A percentile compares a stretch with the other conserved stretches of the same genome.
These are phyloP conservation scores for Aplochiton taeniatus DNA, from an alignment of 2,797 vertebrate genomes.

Conservation along the genomic window DNA sequence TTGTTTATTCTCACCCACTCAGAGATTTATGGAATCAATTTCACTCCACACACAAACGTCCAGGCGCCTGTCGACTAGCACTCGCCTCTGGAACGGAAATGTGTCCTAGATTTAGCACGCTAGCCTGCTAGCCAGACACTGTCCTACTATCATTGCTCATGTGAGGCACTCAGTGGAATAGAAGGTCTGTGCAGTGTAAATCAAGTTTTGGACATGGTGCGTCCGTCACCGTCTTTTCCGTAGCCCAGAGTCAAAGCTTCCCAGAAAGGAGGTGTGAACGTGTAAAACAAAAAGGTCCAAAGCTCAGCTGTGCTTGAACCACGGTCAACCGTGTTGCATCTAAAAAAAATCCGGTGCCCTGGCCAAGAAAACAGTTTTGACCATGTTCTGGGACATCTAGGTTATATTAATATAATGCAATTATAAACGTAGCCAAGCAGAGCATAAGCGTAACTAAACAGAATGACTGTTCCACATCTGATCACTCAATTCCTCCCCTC, in stretches of 20 bases:
- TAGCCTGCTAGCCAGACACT: constrained; percentile 15
- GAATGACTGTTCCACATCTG: constrained; percentile 35
- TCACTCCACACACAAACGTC: constrained; percentile 30
- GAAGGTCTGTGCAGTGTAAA: constrained; percentile 16
- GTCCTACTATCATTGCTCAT: constrained; percentile 13
- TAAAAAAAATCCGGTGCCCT: no score
- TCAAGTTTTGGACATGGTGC: constrained; percentile 10
- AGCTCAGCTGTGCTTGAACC: no score
- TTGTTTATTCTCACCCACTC: constrained; percentile 43
- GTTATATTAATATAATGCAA: no score
- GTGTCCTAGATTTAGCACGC: constrained; percentile 36
- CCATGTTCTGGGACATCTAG: no score
- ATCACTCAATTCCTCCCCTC: constrained; percentile 7
- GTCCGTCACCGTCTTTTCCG: neutral
- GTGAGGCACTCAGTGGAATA: neutral
- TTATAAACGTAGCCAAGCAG: no score
- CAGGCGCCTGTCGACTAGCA: constrained; percentile 29
- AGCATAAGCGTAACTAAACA: neutral
- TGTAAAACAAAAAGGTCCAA: constrained; percentile 6
- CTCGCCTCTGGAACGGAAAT: constrained; percentile 37
- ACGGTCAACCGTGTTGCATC: no score
- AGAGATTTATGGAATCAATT: constrained; percentile 46
- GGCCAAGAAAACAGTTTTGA: no score
- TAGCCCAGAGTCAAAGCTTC: constrained; percentile 5
- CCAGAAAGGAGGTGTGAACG: constrained; percentile 9